Conservation (phyloP, 2,888 invertebrate species). For the Cheilosia vulpina region DNA sequence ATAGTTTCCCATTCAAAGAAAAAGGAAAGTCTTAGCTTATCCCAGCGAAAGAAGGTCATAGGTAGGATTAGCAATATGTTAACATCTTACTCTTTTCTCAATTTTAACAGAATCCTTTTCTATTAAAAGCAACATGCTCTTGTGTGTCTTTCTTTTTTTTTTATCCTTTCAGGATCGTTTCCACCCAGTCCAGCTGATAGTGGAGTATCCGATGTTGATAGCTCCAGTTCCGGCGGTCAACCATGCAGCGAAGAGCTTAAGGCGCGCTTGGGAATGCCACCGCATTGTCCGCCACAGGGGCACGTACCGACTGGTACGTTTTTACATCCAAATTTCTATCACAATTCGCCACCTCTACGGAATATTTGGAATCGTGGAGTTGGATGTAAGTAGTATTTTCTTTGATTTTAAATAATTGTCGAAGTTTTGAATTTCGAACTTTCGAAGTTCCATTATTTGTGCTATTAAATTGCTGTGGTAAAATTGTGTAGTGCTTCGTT, state of each 20-base stretch:
- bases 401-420: conserved; percentile 7
- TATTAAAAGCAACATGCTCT: conserved; percentile 55
- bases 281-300: conserved; percentile 83
- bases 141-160: conserved; percentile 47
- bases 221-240: conserved; percentile 92
- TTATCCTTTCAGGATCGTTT: conserved; percentile 90
- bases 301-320: conserved; percentile 83
- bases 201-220: conserved; percentile 98
- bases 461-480: conserved; percentile 28
- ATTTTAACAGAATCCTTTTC: conserved; percentile 65
- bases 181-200: conserved; percentile 99
- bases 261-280: conserved; percentile 91
- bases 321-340: conserved; percentile 89
- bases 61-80: conserved; percentile 61
- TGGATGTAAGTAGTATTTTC: conserved; percentile 81
- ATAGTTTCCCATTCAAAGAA: conserved; percentile 6
- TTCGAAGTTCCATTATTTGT: background rate
- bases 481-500: too few relatives aligned
- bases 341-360: conserved; percentile 85
- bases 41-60: conserved; percentile 58
- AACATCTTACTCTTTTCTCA: conserved; percentile 19
- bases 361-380: conserved; percentile 84
- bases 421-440: background rate
- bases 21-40: conserved; percentile 44
- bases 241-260: conserved; percentile 90